A percentile compares a stretch with the other conserved stretches of the same genome.
Evolutionary conservation across 2,797 vertebrate species (phyloP).

Genomic region (Lepilemur ruficaudatus): DNA sequence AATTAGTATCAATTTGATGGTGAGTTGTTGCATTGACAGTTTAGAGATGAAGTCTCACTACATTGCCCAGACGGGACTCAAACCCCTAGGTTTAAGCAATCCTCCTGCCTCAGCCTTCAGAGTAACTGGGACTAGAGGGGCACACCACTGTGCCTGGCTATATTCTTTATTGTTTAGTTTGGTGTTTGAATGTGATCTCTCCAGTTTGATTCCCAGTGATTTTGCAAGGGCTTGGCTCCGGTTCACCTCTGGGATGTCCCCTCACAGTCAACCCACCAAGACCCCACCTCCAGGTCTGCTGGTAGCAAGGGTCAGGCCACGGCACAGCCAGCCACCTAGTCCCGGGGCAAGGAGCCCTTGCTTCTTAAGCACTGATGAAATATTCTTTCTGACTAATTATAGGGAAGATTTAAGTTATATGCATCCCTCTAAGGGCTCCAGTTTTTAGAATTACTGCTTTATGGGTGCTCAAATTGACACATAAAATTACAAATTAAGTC

Average conservation of each 20-base stretch:
- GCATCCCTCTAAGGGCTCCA: neutral
- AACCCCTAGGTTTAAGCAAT: neutral
- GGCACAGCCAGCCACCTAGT: too few relatives aligned
- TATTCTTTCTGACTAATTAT: neutral
- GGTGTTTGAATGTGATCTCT: neutral
- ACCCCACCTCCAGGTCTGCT: neutral
- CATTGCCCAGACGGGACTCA: neutral
- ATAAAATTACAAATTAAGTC: neutral
- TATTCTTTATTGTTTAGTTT: neutral
- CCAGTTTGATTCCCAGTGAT: neutral
- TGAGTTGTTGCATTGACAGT: neutral
- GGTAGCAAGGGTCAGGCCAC: neutral
- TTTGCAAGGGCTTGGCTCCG: neutral
- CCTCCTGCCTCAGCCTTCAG: accelerated
- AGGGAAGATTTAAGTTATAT: neutral
- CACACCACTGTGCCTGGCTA: neutral
- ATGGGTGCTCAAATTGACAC: neutral
- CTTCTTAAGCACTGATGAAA: neutral
- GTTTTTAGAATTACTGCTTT: neutral
- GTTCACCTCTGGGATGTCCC: neutral
- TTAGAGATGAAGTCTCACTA: neutral
- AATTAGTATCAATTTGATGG: neutral
- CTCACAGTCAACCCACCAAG: neutral
- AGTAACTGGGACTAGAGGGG: neutral
- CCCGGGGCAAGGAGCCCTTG: accelerated